Evolutionary conservation across 2,113 vertebrate genomes (phyloP).

Genomic region (Heteronetta atricapilla): DNA sequence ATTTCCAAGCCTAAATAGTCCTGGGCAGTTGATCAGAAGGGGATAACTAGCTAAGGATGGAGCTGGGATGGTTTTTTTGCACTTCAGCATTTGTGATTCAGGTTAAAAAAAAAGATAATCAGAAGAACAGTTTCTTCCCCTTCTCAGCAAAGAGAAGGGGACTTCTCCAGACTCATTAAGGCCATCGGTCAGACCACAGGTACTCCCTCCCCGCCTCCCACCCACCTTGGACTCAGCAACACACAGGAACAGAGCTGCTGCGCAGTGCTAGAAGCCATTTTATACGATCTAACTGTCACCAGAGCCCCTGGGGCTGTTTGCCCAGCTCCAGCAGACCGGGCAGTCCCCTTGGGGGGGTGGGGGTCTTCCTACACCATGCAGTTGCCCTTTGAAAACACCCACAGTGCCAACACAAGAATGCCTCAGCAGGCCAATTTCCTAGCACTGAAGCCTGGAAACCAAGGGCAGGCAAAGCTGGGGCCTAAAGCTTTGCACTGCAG

Average conservation of each 20-base stretch:
- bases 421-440: neutral
- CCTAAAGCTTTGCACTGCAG: neutral
- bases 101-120: neutral
- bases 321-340: neutral
- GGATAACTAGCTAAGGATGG: neutral
- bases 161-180: neutral
- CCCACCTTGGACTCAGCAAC: neutral
- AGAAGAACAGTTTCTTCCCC: neutral
- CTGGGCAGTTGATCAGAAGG: neutral
- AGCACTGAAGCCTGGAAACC: neutral
- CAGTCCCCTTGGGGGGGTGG: neutral
- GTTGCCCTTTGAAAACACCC: neutral
- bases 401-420: fast-evolving
- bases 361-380: neutral
- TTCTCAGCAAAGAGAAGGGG: neutral
- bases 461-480: neutral
- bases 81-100: neutral
- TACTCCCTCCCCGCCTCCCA: fast-evolving
- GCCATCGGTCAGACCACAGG: neutral
- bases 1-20: neutral
- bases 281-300: neutral
- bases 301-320: neutral
- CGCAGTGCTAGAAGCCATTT: neutral
- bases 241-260: neutral
- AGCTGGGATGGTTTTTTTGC: neutral